Conservation (phyloP, 2,797 vertebrate species). For the Sebastes nivosus region DNA sequence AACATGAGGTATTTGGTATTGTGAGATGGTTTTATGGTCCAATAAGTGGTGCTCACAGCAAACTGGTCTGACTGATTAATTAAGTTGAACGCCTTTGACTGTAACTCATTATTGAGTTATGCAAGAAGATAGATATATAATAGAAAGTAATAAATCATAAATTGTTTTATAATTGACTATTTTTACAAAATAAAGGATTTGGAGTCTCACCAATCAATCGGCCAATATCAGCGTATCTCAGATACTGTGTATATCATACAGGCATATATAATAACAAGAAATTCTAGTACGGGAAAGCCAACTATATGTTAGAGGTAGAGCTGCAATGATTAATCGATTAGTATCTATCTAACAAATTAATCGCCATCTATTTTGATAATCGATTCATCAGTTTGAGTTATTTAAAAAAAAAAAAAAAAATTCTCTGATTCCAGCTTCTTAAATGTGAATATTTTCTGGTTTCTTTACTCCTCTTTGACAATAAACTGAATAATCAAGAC, state of each 20-base stretch:
- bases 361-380: too few relatives aligned
- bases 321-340: too few relatives aligned
- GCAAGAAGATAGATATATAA: neutral
- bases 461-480: too few relatives aligned
- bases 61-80: neutral
- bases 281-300: too few relatives aligned
- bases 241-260: too few relatives aligned
- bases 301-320: too few relatives aligned
- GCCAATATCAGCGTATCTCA: neutral
- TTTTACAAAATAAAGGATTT: neutral
- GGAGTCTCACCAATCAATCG: neutral
- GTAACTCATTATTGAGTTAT: neutral
- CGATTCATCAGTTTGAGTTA: too few relatives aligned
- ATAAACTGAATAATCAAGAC: too few relatives aligned
- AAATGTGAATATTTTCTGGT: too few relatives aligned
- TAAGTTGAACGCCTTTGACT: neutral
- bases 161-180: neutral
- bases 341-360: too few relatives aligned
- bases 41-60: neutral
- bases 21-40: neutral
- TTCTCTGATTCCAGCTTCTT: too few relatives aligned
- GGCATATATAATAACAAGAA: neutral
- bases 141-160: neutral
- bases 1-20: neutral
- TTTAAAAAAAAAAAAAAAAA: too few relatives aligned